A percentile compares a stretch with the other conserved stretches of the same genome.
These are phyloP conservation scores for Molossus alvarezi DNA, from an alignment of 2,797 vertebrate species.

Conservation along the genomic window DNA sequence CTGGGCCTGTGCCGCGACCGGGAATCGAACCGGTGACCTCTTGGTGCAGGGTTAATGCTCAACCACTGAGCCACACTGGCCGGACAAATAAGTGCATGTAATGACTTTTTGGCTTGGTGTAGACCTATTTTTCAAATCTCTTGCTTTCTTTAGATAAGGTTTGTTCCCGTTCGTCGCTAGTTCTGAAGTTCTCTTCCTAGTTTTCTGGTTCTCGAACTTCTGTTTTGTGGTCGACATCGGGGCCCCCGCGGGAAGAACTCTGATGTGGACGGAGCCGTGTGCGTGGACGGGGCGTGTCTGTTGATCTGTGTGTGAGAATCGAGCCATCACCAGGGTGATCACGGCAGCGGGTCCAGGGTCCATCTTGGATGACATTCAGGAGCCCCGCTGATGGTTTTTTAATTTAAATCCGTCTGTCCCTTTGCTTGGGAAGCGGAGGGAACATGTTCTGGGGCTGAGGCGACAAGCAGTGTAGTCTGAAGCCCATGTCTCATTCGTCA, in stretches of 20 bases:
- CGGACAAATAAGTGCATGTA: not conserved
- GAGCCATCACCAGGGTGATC: not conserved
- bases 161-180: not conserved
- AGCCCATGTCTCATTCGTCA: not conserved
- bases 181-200: conserved; percentile 4
- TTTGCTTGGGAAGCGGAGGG: not conserved
- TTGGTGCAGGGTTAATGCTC: too few relatives aligned
- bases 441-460: conserved; percentile 11
- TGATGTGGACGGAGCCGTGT: not conserved
- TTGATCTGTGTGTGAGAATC: not conserved
- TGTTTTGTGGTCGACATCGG: not conserved
- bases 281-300: not conserved
- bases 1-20: too few relatives aligned
- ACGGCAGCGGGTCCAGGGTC: not conserved
- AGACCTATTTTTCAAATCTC: too few relatives aligned
- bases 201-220: not conserved
- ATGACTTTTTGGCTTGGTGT: not conserved
- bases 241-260: not conserved
- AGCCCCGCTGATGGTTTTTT: not conserved
- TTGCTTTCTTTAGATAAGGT: too few relatives aligned
- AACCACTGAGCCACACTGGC: too few relatives aligned
- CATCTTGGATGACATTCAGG: not conserved
- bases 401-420: not conserved
- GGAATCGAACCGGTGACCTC: too few relatives aligned
- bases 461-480: not conserved